Evolutionary conservation across 2,113 vertebrate species (phyloP).

Genomic region (Emydura subglobosa): DNA sequence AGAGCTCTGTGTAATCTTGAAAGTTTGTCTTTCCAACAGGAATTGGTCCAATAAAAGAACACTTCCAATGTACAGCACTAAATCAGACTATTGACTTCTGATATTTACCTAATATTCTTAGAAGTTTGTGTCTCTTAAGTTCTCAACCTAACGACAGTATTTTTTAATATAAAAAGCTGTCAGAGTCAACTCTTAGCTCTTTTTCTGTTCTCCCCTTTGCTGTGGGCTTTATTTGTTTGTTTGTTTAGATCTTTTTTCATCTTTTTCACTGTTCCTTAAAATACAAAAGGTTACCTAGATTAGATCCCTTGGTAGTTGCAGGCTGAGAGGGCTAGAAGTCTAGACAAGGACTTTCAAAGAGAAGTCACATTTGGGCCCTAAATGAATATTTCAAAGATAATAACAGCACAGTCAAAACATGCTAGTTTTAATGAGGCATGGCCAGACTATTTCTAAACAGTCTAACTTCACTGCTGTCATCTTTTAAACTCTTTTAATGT

Average conservation of each 20-base stretch:
- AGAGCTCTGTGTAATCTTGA: background rate
- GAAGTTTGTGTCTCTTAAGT: background rate
- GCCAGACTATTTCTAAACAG: background rate
- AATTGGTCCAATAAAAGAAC: background rate
- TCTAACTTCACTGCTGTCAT: background rate
- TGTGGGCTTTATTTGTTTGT: constrained; percentile 14
- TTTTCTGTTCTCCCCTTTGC: background rate
- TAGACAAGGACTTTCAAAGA: constrained; percentile 13
- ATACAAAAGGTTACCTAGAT: constrained; percentile 11
- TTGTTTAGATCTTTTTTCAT: constrained; percentile 26
- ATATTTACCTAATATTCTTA: background rate
- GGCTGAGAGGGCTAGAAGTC: background rate
- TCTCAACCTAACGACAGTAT: background rate
- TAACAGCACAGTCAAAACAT: background rate
- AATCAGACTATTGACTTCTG: constrained; percentile 10
- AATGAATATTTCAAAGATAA: constrained; percentile 7
- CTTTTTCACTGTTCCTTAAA: constrained; percentile 16
- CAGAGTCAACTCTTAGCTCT: background rate
- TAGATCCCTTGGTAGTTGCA: constrained; percentile 6
- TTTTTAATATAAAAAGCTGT: constrained; percentile 10
- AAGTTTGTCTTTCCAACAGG: background rate
- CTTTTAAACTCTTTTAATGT: background rate
- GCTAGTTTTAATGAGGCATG: constrained; percentile 32
- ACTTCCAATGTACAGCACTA: constrained; percentile 13
- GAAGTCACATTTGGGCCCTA: background rate